These are phyloP conservation scores for Lissonota sp. DNA, from an alignment of 2,888 invertebrate genomes.

Conservation along the genomic window DNA sequence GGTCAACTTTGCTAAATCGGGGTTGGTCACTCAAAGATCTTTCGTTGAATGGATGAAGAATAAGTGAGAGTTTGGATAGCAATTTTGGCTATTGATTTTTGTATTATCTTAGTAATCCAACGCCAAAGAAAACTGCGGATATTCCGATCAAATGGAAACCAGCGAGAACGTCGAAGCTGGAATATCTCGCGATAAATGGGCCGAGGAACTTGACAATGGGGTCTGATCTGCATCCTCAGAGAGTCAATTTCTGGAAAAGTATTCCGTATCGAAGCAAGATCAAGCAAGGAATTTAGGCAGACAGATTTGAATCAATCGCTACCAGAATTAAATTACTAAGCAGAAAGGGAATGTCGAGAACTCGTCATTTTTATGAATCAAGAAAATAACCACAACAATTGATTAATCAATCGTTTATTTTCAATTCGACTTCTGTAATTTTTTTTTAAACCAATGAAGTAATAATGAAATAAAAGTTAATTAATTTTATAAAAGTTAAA, in stretches of 20 bases:
- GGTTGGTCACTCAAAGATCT: slow-evolving; percentile 84
- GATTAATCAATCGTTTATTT: background rate
- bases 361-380: too few relatives aligned
- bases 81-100: too few relatives aligned
- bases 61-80: background rate
- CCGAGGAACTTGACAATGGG: slow-evolving; percentile 85
- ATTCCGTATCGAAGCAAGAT: slow-evolving; percentile 74
- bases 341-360: too few relatives aligned
- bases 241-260: slow-evolving; percentile 88
- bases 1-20: slow-evolving; percentile 91
- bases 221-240: slow-evolving; percentile 85
- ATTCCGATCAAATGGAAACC: slow-evolving; percentile 86
- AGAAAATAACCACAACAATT: too few relatives aligned
- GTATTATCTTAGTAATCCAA: slow-evolving; percentile 88
- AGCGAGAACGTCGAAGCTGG: slow-evolving; percentile 84
- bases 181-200: slow-evolving; percentile 85
- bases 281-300: background rate
- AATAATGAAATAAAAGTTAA: too few relatives aligned
- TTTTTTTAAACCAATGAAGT: too few relatives aligned
- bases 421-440: too few relatives aligned
- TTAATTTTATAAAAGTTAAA: too few relatives aligned
- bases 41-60: background rate
- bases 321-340: too few relatives aligned
- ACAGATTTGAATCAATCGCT: too few relatives aligned
- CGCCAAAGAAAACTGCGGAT: slow-evolving; percentile 83